phyloP scores from a whole-genome alignment of 2,888 invertebrate genomes.

The Toxonevra muliebris region DNA sequence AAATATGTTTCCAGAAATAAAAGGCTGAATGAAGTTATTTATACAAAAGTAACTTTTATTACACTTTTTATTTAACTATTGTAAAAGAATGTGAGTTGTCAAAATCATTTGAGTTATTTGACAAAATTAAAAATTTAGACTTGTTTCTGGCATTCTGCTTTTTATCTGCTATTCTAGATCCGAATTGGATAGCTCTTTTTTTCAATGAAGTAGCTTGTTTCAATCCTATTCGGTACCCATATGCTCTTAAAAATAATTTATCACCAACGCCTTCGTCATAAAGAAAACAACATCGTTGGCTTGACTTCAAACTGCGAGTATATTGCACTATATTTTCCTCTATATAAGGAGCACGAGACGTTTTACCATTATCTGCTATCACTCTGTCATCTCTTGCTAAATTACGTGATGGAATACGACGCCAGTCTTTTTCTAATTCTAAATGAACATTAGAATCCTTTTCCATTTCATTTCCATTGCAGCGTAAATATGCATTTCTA shows the following conservation, averaged over 20 bases:
- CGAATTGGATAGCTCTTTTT: slow-evolving; percentile 97
- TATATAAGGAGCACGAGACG: slow-evolving; percentile 82
- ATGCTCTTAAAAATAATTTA: slow-evolving; percentile 84
- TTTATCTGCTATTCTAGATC: slow-evolving; percentile 90
- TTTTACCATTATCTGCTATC: slow-evolving; percentile 87
- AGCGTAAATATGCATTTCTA: slow-evolving; percentile 74
- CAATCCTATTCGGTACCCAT: slow-evolving; percentile 76
- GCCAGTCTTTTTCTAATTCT: slow-evolving; percentile 81
- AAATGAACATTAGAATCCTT: slow-evolving; percentile 68
- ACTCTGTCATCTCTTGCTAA: slow-evolving; percentile 95
- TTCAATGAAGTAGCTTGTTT: slow-evolving; percentile 74
- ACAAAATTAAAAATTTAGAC: slow-evolving; percentile 65
- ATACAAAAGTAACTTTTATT: too few species aligned
- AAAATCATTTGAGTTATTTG: background rate
- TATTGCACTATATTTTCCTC: slow-evolving; percentile 77
- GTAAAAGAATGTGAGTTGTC: too few species aligned
- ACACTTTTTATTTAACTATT: too few species aligned
- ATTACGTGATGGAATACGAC: slow-evolving; percentile 87
- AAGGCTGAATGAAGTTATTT: too few species aligned
- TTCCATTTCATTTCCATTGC: slow-evolving; percentile 66
- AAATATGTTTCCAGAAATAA: too few species aligned
- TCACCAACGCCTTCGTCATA: slow-evolving; percentile 86
- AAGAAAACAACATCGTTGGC: slow-evolving; percentile 67
- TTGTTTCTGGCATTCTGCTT: slow-evolving; percentile 87
- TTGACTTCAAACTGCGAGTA: slow-evolving; percentile 72